A percentile compares a stretch with the other conserved stretches of the same genome.
Conservation (phyloP, 2,797 vertebrate genomes). For the Vultur gryphus region DNA sequence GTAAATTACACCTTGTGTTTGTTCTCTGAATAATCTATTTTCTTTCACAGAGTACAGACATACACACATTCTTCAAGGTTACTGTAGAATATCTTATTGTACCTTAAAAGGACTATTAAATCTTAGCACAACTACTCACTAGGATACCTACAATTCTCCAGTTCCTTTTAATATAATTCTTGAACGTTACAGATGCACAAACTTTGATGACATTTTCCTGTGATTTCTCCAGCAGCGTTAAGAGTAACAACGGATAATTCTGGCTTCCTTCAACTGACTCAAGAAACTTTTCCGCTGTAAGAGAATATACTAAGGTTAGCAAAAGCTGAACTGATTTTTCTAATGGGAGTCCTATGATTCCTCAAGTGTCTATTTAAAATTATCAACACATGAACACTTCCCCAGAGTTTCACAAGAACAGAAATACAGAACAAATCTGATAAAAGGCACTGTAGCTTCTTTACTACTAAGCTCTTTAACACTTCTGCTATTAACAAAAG, state of each 20-base stretch:
- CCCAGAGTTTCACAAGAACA: background rate
- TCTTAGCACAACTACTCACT: background rate
- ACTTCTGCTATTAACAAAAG: background rate
- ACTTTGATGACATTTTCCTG: slow-evolving; percentile 96
- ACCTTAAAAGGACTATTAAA: background rate
- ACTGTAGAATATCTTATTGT: background rate
- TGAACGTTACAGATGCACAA: slow-evolving; percentile 96
- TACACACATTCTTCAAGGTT: background rate
- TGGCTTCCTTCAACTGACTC: slow-evolving; percentile 95
- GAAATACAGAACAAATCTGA: background rate
- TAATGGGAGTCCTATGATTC: rapidly evolving
- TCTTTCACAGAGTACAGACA: background rate
- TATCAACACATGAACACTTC: background rate
- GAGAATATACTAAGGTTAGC: slow-evolving; percentile 15
- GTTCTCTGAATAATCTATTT: background rate
- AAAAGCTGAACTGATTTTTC: background rate
- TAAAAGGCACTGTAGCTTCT: background rate
- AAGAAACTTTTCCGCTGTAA: slow-evolving; percentile 95
- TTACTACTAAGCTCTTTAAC: background rate
- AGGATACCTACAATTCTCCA: slow-evolving; percentile 94
- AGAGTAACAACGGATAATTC: slow-evolving; percentile 91
- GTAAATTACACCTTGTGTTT: background rate
- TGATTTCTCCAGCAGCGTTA: slow-evolving; percentile 93
- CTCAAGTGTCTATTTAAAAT: background rate
- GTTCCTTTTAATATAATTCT: slow-evolving; percentile 99